These are phyloP conservation scores for Upupa epops DNA, from an alignment of 2,113 vertebrate species.

Conservation along the genomic window DNA sequence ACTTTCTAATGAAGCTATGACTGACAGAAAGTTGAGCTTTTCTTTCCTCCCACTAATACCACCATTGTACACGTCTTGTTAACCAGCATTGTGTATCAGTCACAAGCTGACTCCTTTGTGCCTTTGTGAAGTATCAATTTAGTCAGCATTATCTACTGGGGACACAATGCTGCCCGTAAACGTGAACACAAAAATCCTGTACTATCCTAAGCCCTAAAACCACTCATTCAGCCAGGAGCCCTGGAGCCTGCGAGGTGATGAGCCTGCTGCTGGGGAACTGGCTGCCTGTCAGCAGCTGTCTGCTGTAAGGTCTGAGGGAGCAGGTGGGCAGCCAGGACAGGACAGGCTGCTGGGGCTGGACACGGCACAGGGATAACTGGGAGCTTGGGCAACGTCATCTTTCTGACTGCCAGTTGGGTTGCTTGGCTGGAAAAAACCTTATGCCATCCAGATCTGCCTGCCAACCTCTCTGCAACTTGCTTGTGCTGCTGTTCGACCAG, in stretches of 20 bases:
- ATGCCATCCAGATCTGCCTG: neutral
- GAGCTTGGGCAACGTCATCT: rapidly evolving
- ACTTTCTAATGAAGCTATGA: conserved; percentile 57
- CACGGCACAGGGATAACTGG: rapidly evolving
- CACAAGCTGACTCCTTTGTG: conserved; percentile 69
- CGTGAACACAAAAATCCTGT: neutral
- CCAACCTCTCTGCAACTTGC: neutral
- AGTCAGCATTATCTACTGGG: conserved; percentile 57
- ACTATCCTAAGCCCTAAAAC: neutral
- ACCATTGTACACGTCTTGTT: conserved; percentile 53
- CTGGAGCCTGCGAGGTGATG: neutral
- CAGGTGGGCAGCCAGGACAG: neutral
- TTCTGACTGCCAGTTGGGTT: neutral
- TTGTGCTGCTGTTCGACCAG: neutral
- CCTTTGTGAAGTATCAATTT: conserved; percentile 60
- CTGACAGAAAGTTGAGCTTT: conserved; percentile 62
- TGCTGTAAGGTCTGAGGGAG: rapidly evolving
- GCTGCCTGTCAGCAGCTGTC: neutral
- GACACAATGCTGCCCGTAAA: conserved; percentile 37
- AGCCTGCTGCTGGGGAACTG: neutral
- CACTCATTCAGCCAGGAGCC: neutral
- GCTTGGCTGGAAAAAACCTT: neutral
- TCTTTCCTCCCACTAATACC: conserved; percentile 67
- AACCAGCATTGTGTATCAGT: conserved; percentile 63
- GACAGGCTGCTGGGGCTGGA: rapidly evolving